Evolutionary conservation across 2,888 invertebrate species (phyloP).

Genomic region (Cynaeus angustus): DNA sequence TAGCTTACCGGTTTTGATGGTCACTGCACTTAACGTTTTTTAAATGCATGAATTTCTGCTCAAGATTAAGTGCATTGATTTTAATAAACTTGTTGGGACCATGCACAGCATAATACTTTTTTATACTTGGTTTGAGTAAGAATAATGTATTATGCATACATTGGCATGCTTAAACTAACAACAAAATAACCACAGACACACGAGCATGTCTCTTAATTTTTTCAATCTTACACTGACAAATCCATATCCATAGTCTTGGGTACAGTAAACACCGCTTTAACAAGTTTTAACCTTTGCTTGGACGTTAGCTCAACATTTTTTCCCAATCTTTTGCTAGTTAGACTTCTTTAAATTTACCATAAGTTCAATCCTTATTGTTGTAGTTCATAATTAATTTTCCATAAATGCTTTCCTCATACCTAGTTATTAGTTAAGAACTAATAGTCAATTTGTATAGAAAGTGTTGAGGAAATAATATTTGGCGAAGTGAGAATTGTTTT

Average conservation of each 20-base stretch:
- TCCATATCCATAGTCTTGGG: slow-evolving; percentile 26
- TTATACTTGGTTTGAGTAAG: slow-evolving; percentile 23
- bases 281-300: slow-evolving; percentile 29
- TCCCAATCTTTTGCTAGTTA: background rate
- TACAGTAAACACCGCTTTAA: slow-evolving; percentile 47
- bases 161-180: slow-evolving; percentile 61
- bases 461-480: slow-evolving; percentile 10
- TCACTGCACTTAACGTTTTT: slow-evolving; percentile 10
- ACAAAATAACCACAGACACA: slow-evolving; percentile 60
- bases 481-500: slow-evolving; percentile 2
- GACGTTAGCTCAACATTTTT: background rate
- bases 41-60: slow-evolving; percentile 10
- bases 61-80: slow-evolving; percentile 11
- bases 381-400: slow-evolving; percentile 3
- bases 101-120: slow-evolving; percentile 43
- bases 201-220: slow-evolving; percentile 61
- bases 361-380: slow-evolving; percentile 1
- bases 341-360: background rate
- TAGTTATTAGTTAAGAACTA: too few relatives aligned
- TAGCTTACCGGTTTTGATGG: background rate
- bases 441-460: too few relatives aligned
- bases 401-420: background rate
- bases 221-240: slow-evolving; percentile 53
- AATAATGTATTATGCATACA: slow-evolving; percentile 43
- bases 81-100: slow-evolving; percentile 1